Conservation (phyloP, 2,797 vertebrate genomes). For the Lagorchestes hirsutus region DNA sequence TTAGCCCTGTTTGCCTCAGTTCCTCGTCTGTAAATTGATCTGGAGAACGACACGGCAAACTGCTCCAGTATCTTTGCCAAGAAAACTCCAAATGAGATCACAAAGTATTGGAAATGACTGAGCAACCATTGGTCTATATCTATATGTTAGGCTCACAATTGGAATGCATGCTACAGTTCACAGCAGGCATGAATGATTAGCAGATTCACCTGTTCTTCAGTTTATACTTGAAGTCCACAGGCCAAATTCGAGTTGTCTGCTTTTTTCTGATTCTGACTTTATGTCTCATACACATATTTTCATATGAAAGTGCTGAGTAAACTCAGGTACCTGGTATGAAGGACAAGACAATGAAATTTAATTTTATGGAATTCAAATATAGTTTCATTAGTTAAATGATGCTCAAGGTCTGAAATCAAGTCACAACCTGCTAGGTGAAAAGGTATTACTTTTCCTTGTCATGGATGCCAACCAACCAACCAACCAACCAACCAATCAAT, state of each 20-base stretch:
- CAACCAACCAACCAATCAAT: too few relatives aligned
- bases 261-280: conserved; percentile 40
- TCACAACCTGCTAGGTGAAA: conserved; percentile 63
- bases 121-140: too few relatives aligned
- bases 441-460: too few relatives aligned
- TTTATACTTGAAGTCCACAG: conserved; percentile 37
- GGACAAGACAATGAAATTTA: conserved; percentile 62
- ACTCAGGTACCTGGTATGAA: conserved; percentile 67
- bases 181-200: conserved; percentile 41
- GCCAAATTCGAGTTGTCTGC: conserved; percentile 19
- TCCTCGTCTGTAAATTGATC: too few relatives aligned
- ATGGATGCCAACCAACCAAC: too few relatives aligned
- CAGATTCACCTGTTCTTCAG: conserved; percentile 50
- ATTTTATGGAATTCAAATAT: conserved; percentile 73
- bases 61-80: too few relatives aligned
- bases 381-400: conserved; percentile 29
- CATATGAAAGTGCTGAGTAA: conserved; percentile 52
- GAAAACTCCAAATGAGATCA: too few relatives aligned
- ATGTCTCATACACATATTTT: conserved; percentile 35
- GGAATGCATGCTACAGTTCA: conserved; percentile 32
- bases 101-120: too few relatives aligned
- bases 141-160: too few relatives aligned
- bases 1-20: too few relatives aligned
- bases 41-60: too few relatives aligned
- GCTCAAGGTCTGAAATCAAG: conserved; percentile 67